A percentile compares a stretch with the other conserved stretches of the same genome.
These are phyloP conservation scores for Oryzias javanicus DNA, from an alignment of 2,113 vertebrate genomes.

Conservation along the genomic window DNA sequence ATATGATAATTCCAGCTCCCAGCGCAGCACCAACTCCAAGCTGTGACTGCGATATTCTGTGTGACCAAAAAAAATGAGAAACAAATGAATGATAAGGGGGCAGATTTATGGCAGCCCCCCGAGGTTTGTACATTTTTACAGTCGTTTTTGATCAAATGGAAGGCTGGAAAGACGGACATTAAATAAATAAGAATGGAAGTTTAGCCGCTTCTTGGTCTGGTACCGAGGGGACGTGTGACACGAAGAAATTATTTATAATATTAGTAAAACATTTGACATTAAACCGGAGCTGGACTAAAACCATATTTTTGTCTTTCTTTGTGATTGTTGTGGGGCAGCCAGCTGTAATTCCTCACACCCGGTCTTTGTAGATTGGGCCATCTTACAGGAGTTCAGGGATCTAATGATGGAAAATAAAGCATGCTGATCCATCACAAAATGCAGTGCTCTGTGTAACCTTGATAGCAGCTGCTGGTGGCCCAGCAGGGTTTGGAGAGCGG, in stretches of 20 bases:
- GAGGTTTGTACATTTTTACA: slow-evolving; percentile 39
- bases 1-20: slow-evolving; percentile 50
- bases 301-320: slow-evolving; percentile 38
- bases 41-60: slow-evolving; percentile 42
- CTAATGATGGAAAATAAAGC: slow-evolving; percentile 52
- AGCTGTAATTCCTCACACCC: slow-evolving; percentile 7
- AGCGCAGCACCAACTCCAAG: slow-evolving; percentile 46
- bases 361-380: slow-evolving; percentile 8
- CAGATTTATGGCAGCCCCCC: slow-evolving; percentile 26
- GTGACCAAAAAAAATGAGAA: slow-evolving; percentile 45
- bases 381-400: slow-evolving; percentile 6
- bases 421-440: slow-evolving; percentile 43
- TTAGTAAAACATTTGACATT: slow-evolving; percentile 19
- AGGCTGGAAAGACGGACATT: slow-evolving; percentile 22
- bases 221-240: not conserved
- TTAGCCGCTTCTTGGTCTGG: not conserved
- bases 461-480: slow-evolving; percentile 49
- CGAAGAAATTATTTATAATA: not conserved
- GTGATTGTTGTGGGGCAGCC: slow-evolving; percentile 31
- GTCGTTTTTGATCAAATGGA: slow-evolving; percentile 19
- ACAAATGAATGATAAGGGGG: slow-evolving; percentile 34
- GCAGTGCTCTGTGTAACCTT: slow-evolving; percentile 52
- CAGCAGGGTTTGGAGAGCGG: not conserved
- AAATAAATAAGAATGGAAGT: not conserved
- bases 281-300: slow-evolving; percentile 49